Conservation (phyloP, 1,140 invertebrate species). For the Zeugodacus cucurbitae region DNA sequence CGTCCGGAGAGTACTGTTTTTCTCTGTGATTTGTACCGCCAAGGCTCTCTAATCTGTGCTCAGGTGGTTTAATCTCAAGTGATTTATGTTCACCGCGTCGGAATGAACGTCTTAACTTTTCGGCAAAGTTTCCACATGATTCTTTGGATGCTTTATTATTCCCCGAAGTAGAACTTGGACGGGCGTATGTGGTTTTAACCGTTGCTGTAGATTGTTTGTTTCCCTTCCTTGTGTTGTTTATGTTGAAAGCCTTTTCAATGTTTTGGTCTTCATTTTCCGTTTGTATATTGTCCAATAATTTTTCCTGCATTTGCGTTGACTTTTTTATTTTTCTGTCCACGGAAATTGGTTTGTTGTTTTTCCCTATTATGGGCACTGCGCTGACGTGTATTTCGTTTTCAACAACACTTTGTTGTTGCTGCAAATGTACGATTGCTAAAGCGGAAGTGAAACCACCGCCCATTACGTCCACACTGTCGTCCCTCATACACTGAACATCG, state of each 20-base stretch:
- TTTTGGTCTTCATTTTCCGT: conserved; percentile 54
- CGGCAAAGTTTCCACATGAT: conserved; percentile 54
- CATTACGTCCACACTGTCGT: conserved; percentile 53
- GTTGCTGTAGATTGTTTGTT: background rate
- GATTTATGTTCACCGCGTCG: conserved; percentile 58
- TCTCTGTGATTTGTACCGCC: background rate
- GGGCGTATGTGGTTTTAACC: background rate
- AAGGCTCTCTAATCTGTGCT: conserved; percentile 30
- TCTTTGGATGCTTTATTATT: conserved; percentile 54
- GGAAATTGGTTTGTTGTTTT: conserved; percentile 29
- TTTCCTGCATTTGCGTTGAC: conserved; percentile 58
- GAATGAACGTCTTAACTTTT: conserved; percentile 58
- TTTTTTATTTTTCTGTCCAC: background rate
- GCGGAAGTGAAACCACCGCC: conserved; percentile 60
- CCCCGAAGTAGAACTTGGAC: background rate
- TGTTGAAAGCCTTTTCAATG: conserved; percentile 51
- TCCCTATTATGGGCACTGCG: conserved; percentile 1
- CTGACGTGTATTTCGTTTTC: background rate
- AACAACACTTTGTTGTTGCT: background rate
- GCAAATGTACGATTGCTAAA: conserved; percentile 2
- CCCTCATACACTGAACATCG: conserved; percentile 45
- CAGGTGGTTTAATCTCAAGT: conserved; percentile 53
- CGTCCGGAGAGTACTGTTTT: conserved; percentile 2
- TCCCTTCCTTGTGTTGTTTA: conserved; percentile 43
- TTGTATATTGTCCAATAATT: conserved; percentile 55